Evolutionary conservation across 2,888 invertebrate genomes (phyloP), one percentile per base, ranked within the genome.

Genomic region (Drosophila pseudotakahashii): DNA sequence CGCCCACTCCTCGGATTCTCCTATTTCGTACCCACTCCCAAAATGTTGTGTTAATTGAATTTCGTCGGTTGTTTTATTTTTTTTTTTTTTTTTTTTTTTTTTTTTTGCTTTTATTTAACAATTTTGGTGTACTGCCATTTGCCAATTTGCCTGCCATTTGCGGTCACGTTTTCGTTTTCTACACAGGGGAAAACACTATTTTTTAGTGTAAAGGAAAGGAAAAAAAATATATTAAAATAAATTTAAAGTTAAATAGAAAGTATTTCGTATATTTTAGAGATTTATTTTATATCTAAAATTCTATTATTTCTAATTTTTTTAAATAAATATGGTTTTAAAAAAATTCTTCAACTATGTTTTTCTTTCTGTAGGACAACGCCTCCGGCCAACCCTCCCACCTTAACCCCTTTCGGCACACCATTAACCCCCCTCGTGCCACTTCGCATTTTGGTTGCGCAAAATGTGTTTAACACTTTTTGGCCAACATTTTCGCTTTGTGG

Each of bases 11-110:
- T 16, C 13, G 16, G 48, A 48, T 13, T 23, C 55, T n/a, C 16
- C 37, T 16, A 13, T 32, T 61, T 41, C 30, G 9, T 9, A 14
- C 68, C 50, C 44, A 68, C 53, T 42, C 55, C 44, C 36, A 52
- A 61, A 79, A 75, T 72, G 30, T 7, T 62, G 69, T 77, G 81
- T 67, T 72, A 83, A 83, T 83, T 79, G 75, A 83, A 79, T 77
- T 74, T 63, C 67, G 62, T 36, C 34, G 34, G 19, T n/a, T 47
- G 16, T 39, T 26, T n/a, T 7, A 30, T 39, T 26, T 26, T 26
- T 52, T 52, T 14, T 10, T n/a, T n/a, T 51, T 52, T 52, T 14
- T 11, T n/a, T n/a, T n/a, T 26, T n/a, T 7, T 7, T 39, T 26
- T 26, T 26, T 14, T n/a, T 23, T 19, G 14, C 14, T 10, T 51